Percentiles rank a stretch among this genome's conserved stretches.
Evolutionary conservation across 2,113 vertebrate species (phyloP).

Genomic region (Seriola aureovittata): DNA sequence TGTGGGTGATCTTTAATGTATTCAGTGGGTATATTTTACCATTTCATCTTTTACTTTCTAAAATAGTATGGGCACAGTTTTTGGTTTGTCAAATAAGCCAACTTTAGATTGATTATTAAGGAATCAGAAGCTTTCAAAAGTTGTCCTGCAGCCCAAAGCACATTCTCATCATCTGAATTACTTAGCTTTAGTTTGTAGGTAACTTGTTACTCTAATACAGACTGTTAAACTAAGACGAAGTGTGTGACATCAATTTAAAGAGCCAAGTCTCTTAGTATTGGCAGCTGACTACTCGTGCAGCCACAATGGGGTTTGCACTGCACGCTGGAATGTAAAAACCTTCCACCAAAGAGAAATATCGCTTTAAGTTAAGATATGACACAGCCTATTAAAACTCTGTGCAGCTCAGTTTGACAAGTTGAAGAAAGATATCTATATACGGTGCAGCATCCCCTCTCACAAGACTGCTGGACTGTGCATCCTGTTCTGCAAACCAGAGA

Average conservation of each 20-base stretch:
- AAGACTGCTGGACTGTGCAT: slow-evolving; percentile 67
- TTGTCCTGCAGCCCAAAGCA: background rate
- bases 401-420: slow-evolving; percentile 55
- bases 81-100: background rate
- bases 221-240: slow-evolving; percentile 33
- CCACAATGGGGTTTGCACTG: background rate
- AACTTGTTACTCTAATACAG: slow-evolving; percentile 20
- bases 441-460: slow-evolving; percentile 45
- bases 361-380: slow-evolving; percentile 44
- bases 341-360: slow-evolving; percentile 32
- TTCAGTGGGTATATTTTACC: background rate
- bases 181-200: slow-evolving; percentile 10
- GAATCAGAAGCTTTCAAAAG: background rate
- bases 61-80: background rate
- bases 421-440: slow-evolving; percentile 43
- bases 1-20: background rate
- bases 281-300: slow-evolving; percentile 27
- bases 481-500: slow-evolving; percentile 66
- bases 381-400: slow-evolving; percentile 49
- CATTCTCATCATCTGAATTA: background rate
- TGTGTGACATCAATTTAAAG: slow-evolving; percentile 46
- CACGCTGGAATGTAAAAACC: slow-evolving; percentile 45
- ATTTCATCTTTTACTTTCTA: background rate
- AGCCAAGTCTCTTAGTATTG: slow-evolving; percentile 44
- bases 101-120: background rate